Percentiles rank a stretch among this genome's conserved stretches.
Conservation (phyloP, 2,888 invertebrate species). For the Drosophila pegasa region DNA sequence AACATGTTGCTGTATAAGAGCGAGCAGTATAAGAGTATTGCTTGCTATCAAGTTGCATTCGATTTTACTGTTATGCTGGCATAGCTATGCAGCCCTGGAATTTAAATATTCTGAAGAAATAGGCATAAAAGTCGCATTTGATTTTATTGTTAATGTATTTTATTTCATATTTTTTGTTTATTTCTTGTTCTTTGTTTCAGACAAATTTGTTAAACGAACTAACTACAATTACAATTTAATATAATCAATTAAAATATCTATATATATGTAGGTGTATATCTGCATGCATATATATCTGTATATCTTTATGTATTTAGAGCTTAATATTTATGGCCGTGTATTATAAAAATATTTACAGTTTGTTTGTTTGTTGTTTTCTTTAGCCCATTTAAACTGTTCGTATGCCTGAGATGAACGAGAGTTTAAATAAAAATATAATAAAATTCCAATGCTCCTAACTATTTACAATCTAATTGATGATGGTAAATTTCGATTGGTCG, state of each 20-base stretch:
- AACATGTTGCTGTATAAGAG: neutral
- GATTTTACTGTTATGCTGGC: too few species aligned
- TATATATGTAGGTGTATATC: slow-evolving; percentile 18
- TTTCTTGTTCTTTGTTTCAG: slow-evolving; percentile 34
- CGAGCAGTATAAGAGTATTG: neutral
- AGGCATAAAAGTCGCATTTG: slow-evolving; percentile 1
- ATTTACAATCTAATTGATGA: slow-evolving; percentile 37
- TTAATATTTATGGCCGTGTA: slow-evolving; percentile 56
- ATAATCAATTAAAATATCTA: slow-evolving; percentile 20
- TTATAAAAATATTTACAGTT: slow-evolving; percentile 47
- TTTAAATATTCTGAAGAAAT: too few species aligned
- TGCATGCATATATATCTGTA: neutral
- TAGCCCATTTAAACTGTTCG: slow-evolving; percentile 29
- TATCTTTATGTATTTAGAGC: slow-evolving; percentile 1
- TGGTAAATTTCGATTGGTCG: neutral
- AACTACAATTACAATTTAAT: slow-evolving; percentile 45
- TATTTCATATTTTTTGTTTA: slow-evolving; percentile 38
- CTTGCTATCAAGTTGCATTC: neutral
- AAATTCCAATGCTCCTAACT: slow-evolving; percentile 23
- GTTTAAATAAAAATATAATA: too few species aligned
- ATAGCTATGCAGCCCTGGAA: neutral
- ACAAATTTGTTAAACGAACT: slow-evolving; percentile 55
- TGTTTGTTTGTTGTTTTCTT: too few species aligned
- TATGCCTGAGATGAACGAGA: slow-evolving; percentile 49
- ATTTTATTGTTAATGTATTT: slow-evolving; percentile 24